Evolutionary conservation across 2,797 vertebrate genomes (phyloP).

Genomic region (Holocentrus rufus): DNA sequence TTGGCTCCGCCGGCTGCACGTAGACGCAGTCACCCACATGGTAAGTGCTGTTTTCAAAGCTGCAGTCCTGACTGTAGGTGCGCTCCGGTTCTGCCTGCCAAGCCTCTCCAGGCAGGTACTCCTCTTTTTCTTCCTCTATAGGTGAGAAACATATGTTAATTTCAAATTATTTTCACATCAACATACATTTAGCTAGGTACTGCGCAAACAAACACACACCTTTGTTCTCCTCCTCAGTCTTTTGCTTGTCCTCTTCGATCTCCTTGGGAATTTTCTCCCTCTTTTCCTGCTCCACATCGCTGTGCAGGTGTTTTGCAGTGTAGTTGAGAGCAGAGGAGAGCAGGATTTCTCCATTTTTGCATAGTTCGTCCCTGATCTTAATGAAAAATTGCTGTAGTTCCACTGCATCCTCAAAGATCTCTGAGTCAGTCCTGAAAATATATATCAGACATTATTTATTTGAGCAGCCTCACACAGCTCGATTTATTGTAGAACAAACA

Average conservation of each 20-base stretch:
- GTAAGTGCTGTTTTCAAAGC: constrained; percentile 94
- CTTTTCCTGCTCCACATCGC: constrained; percentile 96
- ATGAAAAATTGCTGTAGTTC: constrained; percentile 99
- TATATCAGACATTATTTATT: neutral
- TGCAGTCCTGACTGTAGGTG: constrained; percentile 92
- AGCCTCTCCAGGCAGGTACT: constrained; percentile 81
- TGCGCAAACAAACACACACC: constrained; percentile 69
- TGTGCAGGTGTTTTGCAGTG: constrained; percentile 93
- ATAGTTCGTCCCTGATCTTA: constrained; percentile 97
- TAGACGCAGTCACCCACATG: constrained; percentile 96
- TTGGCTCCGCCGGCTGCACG: constrained; percentile 91
- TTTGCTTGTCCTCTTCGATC: constrained; percentile 94
- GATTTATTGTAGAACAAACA: neutral
- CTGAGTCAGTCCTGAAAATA: constrained; percentile 91
- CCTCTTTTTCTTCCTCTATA: constrained; percentile 86
- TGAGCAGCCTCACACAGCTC: neutral
- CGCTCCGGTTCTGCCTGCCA: constrained; percentile 87
- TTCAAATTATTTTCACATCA: neutral
- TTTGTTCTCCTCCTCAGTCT: constrained; percentile 92
- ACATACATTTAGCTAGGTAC: neutral
- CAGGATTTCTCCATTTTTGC: constrained; percentile 98
- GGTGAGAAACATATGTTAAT: constrained; percentile 28
- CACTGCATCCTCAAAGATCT: constrained; percentile 97
- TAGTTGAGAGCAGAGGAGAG: constrained; percentile 94
- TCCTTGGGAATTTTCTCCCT: constrained; percentile 97